Evolutionary conservation across 2,888 invertebrate species (phyloP).

Genomic region (Phytoseiulus persimilis): DNA sequence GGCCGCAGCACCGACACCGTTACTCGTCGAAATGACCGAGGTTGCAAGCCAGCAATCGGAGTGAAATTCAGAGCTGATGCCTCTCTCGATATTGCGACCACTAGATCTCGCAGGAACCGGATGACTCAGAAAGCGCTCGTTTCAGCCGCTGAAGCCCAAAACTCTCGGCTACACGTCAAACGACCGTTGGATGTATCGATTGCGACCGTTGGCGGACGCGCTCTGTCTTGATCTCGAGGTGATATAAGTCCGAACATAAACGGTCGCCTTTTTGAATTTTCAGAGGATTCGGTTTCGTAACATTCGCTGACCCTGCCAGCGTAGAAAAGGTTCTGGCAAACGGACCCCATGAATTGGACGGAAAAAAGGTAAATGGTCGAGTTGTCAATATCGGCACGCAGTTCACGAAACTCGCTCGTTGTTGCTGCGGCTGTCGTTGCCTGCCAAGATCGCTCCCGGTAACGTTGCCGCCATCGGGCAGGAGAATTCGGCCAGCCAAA

Average conservation of each 20-base stretch:
- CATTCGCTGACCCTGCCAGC: conserved; percentile 93
- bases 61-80: too few species aligned
- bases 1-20: not conserved
- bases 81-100: too few species aligned
- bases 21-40: not conserved
- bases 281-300: conserved; percentile 99
- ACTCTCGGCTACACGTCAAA: too few species aligned
- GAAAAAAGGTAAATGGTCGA: conserved; percentile 75
- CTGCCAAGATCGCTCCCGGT: not conserved
- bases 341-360: conserved; percentile 97
- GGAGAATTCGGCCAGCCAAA: not conserved
- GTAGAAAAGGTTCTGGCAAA: conserved; percentile 98
- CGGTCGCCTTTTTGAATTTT: conserved; percentile 51
- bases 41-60: too few species aligned
- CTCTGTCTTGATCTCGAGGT: too few species aligned
- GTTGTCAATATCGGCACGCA: not conserved
- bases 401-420: too few species aligned
- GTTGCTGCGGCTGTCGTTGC: not conserved
- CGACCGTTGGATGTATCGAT: too few species aligned
- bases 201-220: too few species aligned
- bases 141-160: too few species aligned
- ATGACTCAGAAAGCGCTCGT: too few species aligned
- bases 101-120: too few species aligned
- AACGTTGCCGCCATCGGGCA: not conserved
- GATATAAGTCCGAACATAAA: too few species aligned